phyloP scores from a whole-genome alignment of 2,113 vertebrate genomes.

The Rallus limicola region DNA sequence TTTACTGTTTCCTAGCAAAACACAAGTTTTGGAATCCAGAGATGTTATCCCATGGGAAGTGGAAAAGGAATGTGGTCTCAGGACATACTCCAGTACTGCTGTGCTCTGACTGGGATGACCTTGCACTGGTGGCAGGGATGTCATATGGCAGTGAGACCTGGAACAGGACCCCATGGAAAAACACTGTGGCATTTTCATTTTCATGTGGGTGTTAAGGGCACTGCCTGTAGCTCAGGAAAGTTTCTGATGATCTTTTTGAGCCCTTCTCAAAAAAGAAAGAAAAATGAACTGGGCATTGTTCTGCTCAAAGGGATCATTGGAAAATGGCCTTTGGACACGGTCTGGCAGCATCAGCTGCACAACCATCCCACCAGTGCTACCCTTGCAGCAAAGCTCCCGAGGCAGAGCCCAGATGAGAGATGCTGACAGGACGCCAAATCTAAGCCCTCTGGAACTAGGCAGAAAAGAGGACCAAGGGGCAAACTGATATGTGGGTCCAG shows the following conservation, averaged over 20 bases:
- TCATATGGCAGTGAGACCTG: neutral
- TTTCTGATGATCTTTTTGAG: neutral
- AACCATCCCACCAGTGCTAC: neutral
- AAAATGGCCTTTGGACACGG: neutral
- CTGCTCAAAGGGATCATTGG: neutral
- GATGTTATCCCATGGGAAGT: neutral
- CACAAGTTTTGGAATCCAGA: constrained; percentile 6
- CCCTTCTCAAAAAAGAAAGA: neutral
- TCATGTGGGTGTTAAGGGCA: neutral
- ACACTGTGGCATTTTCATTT: neutral
- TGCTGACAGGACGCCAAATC: neutral
- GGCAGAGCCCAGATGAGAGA: neutral
- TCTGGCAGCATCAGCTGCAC: constrained; percentile 5
- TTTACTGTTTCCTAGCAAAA: neutral
- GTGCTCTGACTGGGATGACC: neutral
- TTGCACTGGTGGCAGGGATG: rapidly evolving
- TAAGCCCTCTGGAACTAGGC: neutral
- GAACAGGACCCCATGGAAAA: neutral
- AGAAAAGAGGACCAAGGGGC: neutral
- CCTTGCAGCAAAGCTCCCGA: neutral
- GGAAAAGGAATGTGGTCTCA: neutral
- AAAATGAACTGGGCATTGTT: neutral
- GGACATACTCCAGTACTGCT: neutral
- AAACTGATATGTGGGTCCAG: neutral
- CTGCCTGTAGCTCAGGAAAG: neutral